phyloP scores from a whole-genome alignment of 2,113 vertebrate species.

The Romanogobio albipinnatus region DNA sequence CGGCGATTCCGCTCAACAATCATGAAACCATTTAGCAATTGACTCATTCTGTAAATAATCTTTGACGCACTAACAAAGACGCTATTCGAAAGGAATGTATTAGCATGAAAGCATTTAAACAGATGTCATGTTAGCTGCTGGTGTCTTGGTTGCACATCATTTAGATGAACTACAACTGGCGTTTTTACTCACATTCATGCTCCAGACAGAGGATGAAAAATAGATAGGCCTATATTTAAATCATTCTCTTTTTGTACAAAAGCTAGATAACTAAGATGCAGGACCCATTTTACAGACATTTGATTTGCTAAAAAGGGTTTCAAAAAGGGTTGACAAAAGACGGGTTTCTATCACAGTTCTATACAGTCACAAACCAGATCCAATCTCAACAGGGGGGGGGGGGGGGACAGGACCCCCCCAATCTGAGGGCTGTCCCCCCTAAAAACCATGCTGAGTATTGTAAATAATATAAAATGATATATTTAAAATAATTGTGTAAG shows the following conservation, averaged over 20 bases:
- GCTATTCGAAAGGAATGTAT: conserved; percentile 75
- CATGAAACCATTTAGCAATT: conserved; percentile 67
- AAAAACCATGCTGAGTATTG: no score
- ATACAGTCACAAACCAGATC: not conserved
- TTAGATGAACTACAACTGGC: conserved; percentile 34
- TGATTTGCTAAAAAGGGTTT: not conserved
- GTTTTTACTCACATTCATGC: conserved; percentile 1
- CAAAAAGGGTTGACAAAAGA: no score
- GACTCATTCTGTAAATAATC: conserved; percentile 77
- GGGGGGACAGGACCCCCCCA: no score
- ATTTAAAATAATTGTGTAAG: no score
- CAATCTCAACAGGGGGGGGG: no score
- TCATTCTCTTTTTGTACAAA: not conserved
- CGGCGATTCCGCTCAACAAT: conserved; percentile 68
- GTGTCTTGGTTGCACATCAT: conserved; percentile 23
- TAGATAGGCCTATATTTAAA: not conserved
- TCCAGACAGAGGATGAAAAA: conserved; percentile 7
- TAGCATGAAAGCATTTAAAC: conserved; percentile 75
- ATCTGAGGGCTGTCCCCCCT: no score
- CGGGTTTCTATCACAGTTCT: no score
- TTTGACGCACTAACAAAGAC: conserved; percentile 76
- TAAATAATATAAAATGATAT: no score
- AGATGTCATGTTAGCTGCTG: conserved; percentile 73
- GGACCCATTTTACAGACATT: not conserved
- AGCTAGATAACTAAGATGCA: not conserved